Evolutionary conservation across 2,113 vertebrate genomes (phyloP).

Genomic region (Stictonetta naevosa): DNA sequence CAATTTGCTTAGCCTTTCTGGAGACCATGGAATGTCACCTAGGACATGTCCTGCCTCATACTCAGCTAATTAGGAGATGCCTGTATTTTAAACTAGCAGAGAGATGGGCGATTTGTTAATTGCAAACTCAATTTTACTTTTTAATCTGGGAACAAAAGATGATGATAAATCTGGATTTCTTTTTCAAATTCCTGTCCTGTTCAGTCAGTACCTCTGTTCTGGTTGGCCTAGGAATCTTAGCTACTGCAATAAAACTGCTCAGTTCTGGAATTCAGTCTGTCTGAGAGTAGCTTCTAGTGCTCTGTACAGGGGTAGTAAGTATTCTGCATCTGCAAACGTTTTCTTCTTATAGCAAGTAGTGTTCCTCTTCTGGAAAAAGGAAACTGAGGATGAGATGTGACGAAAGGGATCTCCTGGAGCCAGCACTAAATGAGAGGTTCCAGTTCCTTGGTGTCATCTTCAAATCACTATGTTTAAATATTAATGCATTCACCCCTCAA

Average conservation of each 20-base stretch:
- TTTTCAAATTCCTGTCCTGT: conserved; percentile 1
- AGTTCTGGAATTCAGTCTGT: not conserved
- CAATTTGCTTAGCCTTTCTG: not conserved
- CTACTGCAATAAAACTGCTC: conserved; percentile 6
- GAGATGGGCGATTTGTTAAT: not conserved
- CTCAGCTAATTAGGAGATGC: not conserved
- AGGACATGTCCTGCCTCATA: not conserved
- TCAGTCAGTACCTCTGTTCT: not conserved
- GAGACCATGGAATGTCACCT: conserved; percentile 11
- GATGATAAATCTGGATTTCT: not conserved
- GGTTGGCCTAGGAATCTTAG: conserved; percentile 1
- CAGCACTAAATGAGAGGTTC: not conserved
- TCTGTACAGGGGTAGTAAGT: not conserved
- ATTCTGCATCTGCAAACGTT: not conserved
- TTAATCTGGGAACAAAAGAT: not conserved
- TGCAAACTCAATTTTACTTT: not conserved
- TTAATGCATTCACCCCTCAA: not conserved
- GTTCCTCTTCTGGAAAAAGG: not conserved
- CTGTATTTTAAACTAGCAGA: not conserved
- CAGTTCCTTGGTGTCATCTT: conserved; percentile 7
- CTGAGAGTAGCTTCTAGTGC: conserved; percentile 17
- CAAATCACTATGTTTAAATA: not conserved
- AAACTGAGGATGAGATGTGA: conserved; percentile 5
- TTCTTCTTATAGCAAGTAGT: not conserved
- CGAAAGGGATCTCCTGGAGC: not conserved